phyloP scores from a whole-genome alignment of 2,797 vertebrate genomes.

The Megalops cyprinoides region DNA sequence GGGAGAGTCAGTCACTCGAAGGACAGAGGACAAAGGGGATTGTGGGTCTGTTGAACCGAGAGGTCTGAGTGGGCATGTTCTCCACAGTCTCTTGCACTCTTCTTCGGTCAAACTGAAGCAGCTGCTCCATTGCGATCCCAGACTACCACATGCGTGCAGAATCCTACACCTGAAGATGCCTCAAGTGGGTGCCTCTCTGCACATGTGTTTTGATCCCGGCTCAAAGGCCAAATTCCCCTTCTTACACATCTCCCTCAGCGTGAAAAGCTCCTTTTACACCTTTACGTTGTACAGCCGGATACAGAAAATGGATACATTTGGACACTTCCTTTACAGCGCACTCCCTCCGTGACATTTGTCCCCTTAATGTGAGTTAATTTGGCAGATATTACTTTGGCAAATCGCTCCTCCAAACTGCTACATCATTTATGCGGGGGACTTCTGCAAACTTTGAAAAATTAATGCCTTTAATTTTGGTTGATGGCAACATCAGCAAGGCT shows the following conservation, averaged over 20 bases:
- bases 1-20: not conserved
- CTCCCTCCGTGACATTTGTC: conserved; percentile 83
- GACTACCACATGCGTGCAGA: not conserved
- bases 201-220: conserved; percentile 67
- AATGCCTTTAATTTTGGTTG: conserved; percentile 99
- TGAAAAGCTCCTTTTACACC: conserved; percentile 84
- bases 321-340: conserved; percentile 83
- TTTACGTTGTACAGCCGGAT: conserved; percentile 78
- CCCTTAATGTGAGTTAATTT: conserved; percentile 93
- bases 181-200: conserved; percentile 59
- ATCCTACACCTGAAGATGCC: not conserved
- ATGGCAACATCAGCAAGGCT: conserved; percentile 99
- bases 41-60: not conserved
- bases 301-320: conserved; percentile 88
- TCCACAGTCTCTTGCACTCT: not conserved
- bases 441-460: conserved; percentile 99
- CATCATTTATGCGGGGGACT: conserved; percentile 98
- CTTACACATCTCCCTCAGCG: conserved; percentile 83
- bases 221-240: conserved; percentile 81
- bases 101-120: not conserved
- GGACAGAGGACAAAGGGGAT: not conserved
- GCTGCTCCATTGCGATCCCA: not conserved
- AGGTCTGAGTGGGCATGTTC: not conserved
- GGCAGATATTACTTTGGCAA: conserved; percentile 93
- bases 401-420: conserved; percentile 97